Evolutionary conservation across 2,888 invertebrate genomes (phyloP), one percentile per base, ranked within the genome.

Genomic region (Gasteruption jaculator): DNA sequence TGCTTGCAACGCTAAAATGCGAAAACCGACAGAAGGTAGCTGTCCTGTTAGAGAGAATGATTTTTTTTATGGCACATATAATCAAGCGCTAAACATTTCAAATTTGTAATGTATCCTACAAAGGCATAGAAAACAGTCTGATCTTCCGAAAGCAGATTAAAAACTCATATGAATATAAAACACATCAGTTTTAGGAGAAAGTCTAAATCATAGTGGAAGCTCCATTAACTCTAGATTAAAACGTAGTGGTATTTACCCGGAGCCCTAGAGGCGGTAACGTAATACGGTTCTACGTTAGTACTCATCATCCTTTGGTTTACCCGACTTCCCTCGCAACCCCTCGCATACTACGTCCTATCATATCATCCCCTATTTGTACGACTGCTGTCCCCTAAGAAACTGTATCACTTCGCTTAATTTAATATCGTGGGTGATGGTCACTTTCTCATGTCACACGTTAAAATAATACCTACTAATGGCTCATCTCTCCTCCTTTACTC

Each of bases 161-260:
- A n/a, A n/a, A n/a, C n/a, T n/a, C n/a, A n/a, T n/a, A n/a, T n/a
- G n/a, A n/a, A n/a, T n/a, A n/a, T n/a, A n/a, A n/a, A n/a, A n/a
- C n/a, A n/a, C n/a, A n/a, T n/a, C n/a, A n/a, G n/a, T n/a, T n/a
- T n/a, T n/a, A n/a, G n/a, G n/a, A n/a, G n/a, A n/a, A n/a, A n/a
- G n/a, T 38, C 38, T 29, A 18, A 18, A 30, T 37, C 45, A 33
- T 46, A 43, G 49, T 45, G 24, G 46, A 57, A 63, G 58, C 53
- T 60, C 62, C 62, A 62, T 63, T 63, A 63, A 63, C 62, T 61
- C 57, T 61, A 61, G 63, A 63, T 63, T 63, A 63, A 58, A 62
- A 53, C 55, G 57, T 52, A 57, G 54, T 45, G 58, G 59, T 61
- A 60, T 63, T 63, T 63, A 58, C 56, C 52, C 50, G 61, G 56